A percentile compares a stretch with the other conserved stretches of the same genome.
These are phyloP conservation scores for Folsomia manolachei DNA, from an alignment of 2,888 invertebrate species.

Conservation along the genomic window DNA sequence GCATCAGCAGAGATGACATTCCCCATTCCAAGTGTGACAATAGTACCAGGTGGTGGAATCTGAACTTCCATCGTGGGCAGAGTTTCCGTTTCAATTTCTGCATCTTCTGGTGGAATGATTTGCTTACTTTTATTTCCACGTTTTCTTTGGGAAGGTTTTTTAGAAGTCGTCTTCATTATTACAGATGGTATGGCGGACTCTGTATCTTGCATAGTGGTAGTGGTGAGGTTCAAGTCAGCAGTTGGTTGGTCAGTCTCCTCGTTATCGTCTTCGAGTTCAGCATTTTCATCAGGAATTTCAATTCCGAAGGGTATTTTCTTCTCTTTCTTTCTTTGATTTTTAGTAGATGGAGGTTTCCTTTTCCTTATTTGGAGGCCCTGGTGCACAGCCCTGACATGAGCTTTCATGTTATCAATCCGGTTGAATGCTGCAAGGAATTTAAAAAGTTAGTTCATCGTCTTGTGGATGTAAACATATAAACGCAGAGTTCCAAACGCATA, in stretches of 20 bases:
- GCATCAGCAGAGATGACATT: background rate
- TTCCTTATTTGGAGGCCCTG: slow-evolving; percentile 8
- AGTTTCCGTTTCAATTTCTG: background rate
- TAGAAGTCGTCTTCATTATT: background rate
- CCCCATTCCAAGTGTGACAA: background rate
- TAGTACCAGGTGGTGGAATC: background rate
- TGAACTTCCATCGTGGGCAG: background rate
- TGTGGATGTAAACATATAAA: too few species aligned
- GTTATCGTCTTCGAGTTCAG: background rate
- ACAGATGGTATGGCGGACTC: background rate
- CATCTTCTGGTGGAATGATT: background rate
- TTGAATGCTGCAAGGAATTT: background rate
- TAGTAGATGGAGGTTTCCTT: background rate
- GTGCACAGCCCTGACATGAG: slow-evolving; percentile 13
- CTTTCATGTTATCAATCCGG: slow-evolving; percentile 12
- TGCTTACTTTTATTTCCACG: background rate
- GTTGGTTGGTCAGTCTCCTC: background rate
- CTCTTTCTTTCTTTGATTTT: background rate
- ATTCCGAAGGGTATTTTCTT: too few species aligned
- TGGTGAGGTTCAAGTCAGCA: background rate
- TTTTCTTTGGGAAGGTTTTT: background rate
- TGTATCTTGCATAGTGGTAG: background rate
- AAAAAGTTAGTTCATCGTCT: background rate
- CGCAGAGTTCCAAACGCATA: too few species aligned
- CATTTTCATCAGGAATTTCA: background rate